These are phyloP conservation scores for Macropodus opercularis DNA, from an alignment of 2,797 vertebrate genomes.

Conservation along the genomic window DNA sequence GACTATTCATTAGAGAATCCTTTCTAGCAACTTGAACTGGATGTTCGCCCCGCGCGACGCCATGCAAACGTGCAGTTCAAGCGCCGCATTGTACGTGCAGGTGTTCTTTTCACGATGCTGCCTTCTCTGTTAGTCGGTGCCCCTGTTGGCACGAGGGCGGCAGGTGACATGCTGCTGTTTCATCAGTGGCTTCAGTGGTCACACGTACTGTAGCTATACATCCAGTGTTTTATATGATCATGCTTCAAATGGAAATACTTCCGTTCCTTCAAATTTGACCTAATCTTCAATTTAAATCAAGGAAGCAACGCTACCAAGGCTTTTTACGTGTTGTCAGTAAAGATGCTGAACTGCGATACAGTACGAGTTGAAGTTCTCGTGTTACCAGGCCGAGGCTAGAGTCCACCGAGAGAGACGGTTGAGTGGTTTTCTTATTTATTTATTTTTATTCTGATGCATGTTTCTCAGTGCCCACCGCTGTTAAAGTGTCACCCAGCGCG, in stretches of 20 bases:
- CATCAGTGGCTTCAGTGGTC: neutral
- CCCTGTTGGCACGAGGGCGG: constrained; percentile 39
- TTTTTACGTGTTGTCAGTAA: neutral
- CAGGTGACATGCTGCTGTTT: constrained; percentile 37
- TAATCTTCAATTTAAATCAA: neutral
- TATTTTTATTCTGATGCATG: constrained; percentile 44
- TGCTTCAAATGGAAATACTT: neutral
- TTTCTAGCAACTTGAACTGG: constrained; percentile 54
- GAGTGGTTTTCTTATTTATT: constrained; percentile 47
- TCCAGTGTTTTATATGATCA: no score
- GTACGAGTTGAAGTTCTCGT: neutral
- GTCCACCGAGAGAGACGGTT: constrained; percentile 33
- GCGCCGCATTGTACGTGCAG: constrained; percentile 61
- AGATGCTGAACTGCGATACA: neutral
- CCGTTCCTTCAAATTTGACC: neutral
- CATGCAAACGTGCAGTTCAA: constrained; percentile 44
- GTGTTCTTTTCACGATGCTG: constrained; percentile 61
- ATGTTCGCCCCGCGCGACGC: constrained; percentile 44
- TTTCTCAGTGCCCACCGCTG: constrained; percentile 46
- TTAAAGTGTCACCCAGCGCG: constrained; percentile 56
- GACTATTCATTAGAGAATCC: constrained; percentile 73
- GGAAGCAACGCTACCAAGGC: neutral
- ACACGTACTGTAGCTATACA: neutral
- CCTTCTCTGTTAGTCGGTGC: constrained; percentile 44
- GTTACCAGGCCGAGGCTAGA: constrained; percentile 12